Base-by-base conservation (phyloP, 1,140 invertebrate species). In the Centruroides sculpturatus region DNA sequence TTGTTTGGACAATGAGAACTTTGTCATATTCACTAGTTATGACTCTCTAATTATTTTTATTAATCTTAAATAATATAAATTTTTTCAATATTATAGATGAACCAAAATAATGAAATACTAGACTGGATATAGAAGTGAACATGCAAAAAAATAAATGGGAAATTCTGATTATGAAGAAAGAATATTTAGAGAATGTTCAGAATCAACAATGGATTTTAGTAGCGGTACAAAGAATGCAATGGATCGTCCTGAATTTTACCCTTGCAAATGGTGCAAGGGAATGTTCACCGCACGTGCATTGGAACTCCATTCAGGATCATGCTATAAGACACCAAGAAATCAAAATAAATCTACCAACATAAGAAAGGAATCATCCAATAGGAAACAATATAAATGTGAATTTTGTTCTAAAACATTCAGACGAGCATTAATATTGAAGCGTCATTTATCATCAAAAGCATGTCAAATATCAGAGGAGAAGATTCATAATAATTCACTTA, bases 181-280 rank as follows among this genome's bases (percentile, higher is more conserved):
- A 8, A 41, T 41, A 41, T 41, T 41, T 8, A 41, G 41, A 41
- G 8, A 41, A 8, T 41, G 5, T 41, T 41, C 41, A 41, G 41
- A 41, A 41, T 41, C 41, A 41, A 41, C 41, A 71, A 64, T 68
- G 35, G 54, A 54, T 54, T 23, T 54, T 23, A n/a, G 10, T 5
- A 51, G 10, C 0, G 4, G 12, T n/a, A 9, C 12, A 51, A 51
- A n/a, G 50, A 51, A 51, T 51, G 5, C 12, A n/a, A 23, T 11
- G 13, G 12, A 59, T 5, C 52, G 57, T 4, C 61, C 61, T 35
- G 46, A 56, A 47, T 56, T 59, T 51, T 63, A 51, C 47, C 49
- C 57, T 0, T 63, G 61, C 12, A 3, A 11, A 13, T 49, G 35
- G 9, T 63, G 61, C 51, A 48, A 56, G 13, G n/a, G 12, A 9